Conservation (phyloP, 1,140 invertebrate species). For the Temnothorax curvispinosus region DNA sequence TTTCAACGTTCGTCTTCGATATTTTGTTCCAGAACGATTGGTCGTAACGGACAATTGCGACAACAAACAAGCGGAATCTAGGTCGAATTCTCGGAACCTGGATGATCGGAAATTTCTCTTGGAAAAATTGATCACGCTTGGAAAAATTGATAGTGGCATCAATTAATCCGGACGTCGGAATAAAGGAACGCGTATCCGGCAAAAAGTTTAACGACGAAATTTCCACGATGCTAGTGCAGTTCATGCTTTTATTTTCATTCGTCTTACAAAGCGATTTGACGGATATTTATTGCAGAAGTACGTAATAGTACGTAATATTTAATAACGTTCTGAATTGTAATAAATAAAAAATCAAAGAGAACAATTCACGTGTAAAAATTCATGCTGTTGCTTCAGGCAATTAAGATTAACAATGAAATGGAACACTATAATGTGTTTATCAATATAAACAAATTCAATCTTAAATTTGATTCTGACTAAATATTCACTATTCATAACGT, state of each 20-base stretch:
- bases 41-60: conserved; percentile 1
- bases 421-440: neutral
- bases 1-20: conserved; percentile 17
- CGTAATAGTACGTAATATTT: conserved; percentile 28
- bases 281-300: neutral
- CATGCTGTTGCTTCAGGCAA: neutral
- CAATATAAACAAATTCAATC: neutral
- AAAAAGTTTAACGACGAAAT: conserved; percentile 39
- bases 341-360: neutral
- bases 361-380: neutral
- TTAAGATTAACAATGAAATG: neutral
- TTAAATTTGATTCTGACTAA: neutral
- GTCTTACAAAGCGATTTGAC: neutral
- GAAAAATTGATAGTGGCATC: conserved; percentile 66
- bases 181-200: conserved; percentile 51
- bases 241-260: conserved; percentile 10
- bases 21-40: conserved; percentile 19
- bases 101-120: conserved; percentile 63
- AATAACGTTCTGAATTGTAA: neutral
- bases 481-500: neutral
- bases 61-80: conserved; percentile 54
- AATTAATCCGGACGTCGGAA: conserved; percentile 69
- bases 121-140: conserved; percentile 63
- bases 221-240: conserved; percentile 39
- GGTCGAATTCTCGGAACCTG: conserved; percentile 46